phyloP scores from a whole-genome alignment of 1,140 invertebrate genomes.

The Drosophila nikananu region DNA sequence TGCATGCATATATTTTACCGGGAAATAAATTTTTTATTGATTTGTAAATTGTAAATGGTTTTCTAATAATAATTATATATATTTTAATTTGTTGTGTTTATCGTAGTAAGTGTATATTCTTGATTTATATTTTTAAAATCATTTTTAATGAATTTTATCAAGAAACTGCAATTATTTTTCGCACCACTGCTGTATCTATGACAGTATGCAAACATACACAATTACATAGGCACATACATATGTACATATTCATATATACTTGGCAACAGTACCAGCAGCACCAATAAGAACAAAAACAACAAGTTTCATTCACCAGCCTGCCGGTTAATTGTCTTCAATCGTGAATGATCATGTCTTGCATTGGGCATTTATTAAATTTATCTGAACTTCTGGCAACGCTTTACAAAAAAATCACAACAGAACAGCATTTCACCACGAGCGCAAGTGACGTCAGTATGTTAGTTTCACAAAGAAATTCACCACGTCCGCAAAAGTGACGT shows the following conservation, averaged over 20 bases:
- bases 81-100: background rate
- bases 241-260: conserved; percentile 29
- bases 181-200: conserved; percentile 8
- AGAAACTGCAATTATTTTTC: background rate
- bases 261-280: conserved; percentile 48
- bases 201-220: background rate
- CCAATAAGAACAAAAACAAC: conserved; percentile 43
- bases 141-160: background rate
- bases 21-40: background rate
- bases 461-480: too few relatives aligned
- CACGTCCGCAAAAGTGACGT: too few relatives aligned
- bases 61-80: background rate
- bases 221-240: background rate
- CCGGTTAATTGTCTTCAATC: conserved; percentile 44
- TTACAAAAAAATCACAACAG: too few relatives aligned
- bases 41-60: too few relatives aligned
- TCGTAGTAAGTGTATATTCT: background rate
- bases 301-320: conserved; percentile 57
- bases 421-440: too few relatives aligned
- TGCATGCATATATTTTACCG: background rate
- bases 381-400: too few relatives aligned
- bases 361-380: background rate
- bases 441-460: too few relatives aligned
- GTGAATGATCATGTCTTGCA: conserved; percentile 51
- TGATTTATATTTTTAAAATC: background rate